Percentiles rank a stretch among this genome's conserved stretches.
Conservation (phyloP, 2,113 vertebrate genomes). For the Brachyhypopomus occidentalis region DNA sequence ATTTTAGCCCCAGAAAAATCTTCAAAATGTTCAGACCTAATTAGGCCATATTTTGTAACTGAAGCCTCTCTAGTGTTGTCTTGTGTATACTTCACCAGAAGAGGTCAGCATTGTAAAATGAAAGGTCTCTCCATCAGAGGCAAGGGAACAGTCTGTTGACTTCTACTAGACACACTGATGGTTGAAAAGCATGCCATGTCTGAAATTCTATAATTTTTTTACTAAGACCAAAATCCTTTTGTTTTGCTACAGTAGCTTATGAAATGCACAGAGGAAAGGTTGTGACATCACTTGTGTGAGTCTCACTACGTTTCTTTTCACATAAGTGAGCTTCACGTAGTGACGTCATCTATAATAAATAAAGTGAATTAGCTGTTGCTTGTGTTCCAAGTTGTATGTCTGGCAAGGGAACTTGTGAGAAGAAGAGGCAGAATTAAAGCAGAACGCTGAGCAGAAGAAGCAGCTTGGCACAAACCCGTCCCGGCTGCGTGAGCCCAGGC, state of each 20-base stretch:
- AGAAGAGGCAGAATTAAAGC: slow-evolving; percentile 1
- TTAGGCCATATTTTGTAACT: neutral
- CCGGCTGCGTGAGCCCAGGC: neutral
- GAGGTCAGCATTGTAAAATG: slow-evolving; percentile 17
- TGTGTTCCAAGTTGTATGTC: neutral
- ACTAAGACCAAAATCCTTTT: neutral
- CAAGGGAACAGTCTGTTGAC: neutral
- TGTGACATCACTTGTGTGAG: neutral
- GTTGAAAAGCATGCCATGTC: neutral
- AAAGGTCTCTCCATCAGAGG: neutral
- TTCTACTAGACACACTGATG: neutral
- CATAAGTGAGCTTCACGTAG: neutral
- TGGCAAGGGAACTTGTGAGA: neutral
- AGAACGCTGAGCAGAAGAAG: slow-evolving; percentile 20
- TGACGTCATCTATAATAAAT: neutral
- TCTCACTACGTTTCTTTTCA: neutral
- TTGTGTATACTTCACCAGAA: neutral
- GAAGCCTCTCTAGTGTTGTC: neutral
- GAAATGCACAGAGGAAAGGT: neutral
- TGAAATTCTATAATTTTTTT: neutral
- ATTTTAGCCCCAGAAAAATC: neutral
- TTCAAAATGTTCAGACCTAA: neutral
- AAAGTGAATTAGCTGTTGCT: neutral
- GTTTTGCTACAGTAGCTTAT: neutral
- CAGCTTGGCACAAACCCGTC: neutral